These are phyloP conservation scores for Trichomalopsis sarcophagae DNA, from an alignment of 1,140 invertebrate genomes.

Conservation along the genomic window DNA sequence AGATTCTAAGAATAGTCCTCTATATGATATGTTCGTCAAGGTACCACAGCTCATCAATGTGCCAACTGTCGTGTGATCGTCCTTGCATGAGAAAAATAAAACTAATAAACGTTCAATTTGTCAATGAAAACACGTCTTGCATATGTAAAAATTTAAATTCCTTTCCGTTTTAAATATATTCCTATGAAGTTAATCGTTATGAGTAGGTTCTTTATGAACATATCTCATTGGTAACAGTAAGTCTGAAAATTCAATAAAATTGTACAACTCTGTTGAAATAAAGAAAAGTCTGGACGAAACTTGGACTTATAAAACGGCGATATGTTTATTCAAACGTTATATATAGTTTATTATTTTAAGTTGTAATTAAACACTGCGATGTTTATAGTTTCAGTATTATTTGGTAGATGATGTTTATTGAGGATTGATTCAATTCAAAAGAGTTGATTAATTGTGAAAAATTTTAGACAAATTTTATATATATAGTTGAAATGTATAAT, in stretches of 20 bases:
- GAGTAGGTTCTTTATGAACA: too few species aligned
- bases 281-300: not conserved
- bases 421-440: not conserved
- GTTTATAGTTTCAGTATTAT: too few species aligned
- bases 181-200: too few species aligned
- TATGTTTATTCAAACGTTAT: too few species aligned
- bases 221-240: too few species aligned
- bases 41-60: slow-evolving; percentile 22
- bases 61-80: slow-evolving; percentile 30
- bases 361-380: too few species aligned
- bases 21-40: not conserved
- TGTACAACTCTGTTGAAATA: not conserved
- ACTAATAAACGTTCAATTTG: slow-evolving; percentile 19
- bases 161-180: not conserved
- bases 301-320: too few species aligned
- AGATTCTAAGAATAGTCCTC: not conserved
- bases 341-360: not conserved
- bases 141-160: not conserved
- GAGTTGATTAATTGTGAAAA: not conserved
- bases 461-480: not conserved
- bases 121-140: slow-evolving; percentile 9
- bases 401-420: not conserved
- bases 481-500: not conserved
- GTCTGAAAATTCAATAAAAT: not conserved
- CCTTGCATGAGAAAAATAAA: slow-evolving; percentile 23